phyloP scores from a whole-genome alignment of 2,888 invertebrate genomes.

The Dichetophora obliterata region DNA sequence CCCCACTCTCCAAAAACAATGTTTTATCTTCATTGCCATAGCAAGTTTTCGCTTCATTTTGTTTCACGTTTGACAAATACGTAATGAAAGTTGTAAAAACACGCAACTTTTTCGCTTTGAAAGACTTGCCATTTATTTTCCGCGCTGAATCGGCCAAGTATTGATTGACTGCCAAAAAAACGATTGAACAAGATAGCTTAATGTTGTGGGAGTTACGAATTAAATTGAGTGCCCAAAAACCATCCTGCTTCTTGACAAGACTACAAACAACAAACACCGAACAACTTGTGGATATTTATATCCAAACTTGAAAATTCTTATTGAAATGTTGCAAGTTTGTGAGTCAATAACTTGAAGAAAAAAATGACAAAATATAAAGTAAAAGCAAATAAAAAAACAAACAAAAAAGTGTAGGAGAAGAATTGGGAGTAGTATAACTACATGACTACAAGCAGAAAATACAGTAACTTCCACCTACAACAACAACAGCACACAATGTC shows the following conservation, averaged over 20 bases:
- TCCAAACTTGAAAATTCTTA: not conserved
- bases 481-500: not conserved
- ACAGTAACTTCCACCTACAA: not conserved
- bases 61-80: slow-evolving; percentile 15
- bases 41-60: slow-evolving; percentile 12
- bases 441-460: slow-evolving; percentile 2
- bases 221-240: not conserved
- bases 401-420: not conserved
- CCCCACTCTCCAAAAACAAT: not conserved
- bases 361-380: not conserved
- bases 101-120: not conserved
- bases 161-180: too few relatives aligned
- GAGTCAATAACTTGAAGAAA: not conserved
- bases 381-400: not conserved
- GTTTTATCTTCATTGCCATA: not conserved
- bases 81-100: not conserved
- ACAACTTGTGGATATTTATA: slow-evolving; percentile 19
- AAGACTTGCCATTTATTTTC: slow-evolving; percentile 19
- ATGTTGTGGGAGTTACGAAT: too few relatives aligned
- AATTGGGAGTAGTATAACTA: not conserved
- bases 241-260: not conserved
- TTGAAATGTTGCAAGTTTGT: slow-evolving; percentile 16
- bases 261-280: not conserved
- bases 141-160: not conserved
- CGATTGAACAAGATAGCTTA: too few relatives aligned